These are phyloP conservation scores for Epinephelus coioides DNA, from an alignment of 2,797 vertebrate species.

Conservation along the genomic window DNA sequence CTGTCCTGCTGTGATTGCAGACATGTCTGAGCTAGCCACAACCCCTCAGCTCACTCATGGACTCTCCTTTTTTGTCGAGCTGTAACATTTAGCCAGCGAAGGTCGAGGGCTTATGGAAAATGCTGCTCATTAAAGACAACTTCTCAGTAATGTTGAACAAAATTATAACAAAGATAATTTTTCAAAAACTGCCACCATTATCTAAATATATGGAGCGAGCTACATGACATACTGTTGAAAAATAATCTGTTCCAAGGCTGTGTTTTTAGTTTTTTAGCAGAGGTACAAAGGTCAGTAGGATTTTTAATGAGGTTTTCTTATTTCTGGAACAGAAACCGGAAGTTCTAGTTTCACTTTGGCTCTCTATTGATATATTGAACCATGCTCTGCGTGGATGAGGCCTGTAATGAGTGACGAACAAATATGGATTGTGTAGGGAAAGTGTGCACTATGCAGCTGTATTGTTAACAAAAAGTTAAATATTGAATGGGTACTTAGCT, in stretches of 20 bases:
- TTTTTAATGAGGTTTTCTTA: background rate
- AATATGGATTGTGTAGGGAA: conserved; percentile 28
- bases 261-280: background rate
- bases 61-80: background rate
- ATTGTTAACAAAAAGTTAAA: background rate
- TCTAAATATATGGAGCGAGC: too few relatives aligned
- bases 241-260: background rate
- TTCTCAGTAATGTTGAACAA: background rate
- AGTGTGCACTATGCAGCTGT: background rate
- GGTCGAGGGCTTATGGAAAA: background rate
- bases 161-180: background rate
- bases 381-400: conserved; percentile 10
- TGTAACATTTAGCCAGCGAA: background rate
- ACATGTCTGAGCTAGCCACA: background rate
- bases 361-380: conserved; percentile 34
- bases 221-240: background rate
- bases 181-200: background rate
- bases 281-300: background rate
- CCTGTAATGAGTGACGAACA: conserved; percentile 40
- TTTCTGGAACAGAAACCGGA: background rate
- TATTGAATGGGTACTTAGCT: background rate
- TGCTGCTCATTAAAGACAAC: too few relatives aligned
- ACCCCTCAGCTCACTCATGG: background rate
- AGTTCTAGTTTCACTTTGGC: background rate
- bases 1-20: background rate